Evolutionary conservation across 1,140 invertebrate genomes (phyloP), one percentile per base, ranked within the genome.

Genomic region (Brachionus calyciflorus): DNA sequence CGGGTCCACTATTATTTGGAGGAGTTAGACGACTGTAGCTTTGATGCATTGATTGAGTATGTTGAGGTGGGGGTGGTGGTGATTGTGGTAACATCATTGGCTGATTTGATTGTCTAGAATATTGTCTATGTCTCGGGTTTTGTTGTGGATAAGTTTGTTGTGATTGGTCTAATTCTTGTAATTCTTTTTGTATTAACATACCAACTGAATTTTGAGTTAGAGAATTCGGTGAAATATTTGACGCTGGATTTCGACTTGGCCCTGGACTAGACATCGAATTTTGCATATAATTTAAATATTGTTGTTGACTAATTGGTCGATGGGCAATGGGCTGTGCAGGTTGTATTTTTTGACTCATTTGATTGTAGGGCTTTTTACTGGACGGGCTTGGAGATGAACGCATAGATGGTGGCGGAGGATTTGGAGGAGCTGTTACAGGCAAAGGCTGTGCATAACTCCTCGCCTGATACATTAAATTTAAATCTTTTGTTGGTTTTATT

Each of bases 171-270:
- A 65, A n/a, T 24, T 65, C 60, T 10, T 65, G 60, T 24, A 65
- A 37, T 21, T 65, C 37, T 65, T 65, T 65, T 44, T 65, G 60
- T 26, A 65, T 65, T 3, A 65, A 14, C 60, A 65, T 65, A 24
- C 10, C 60, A 24, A 65, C 40, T 7, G 60, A 44, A 44, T 65
- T 65, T 44, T 41, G 60, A 44, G 17, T 1, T 1, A 44, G 19
- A 12, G 33, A 44, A 24, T 41, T 65, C 1, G 60, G 60, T 28
- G 60, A 65, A 14, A 44, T 41, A 37, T 26, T 65, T 0, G 60
- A 2, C 2, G 60, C 24, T 9, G 40, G 19, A 0, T 37, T n/a
- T 37, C 37, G 37, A 21, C 5, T 14, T 3, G 33, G 37, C 12
- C 37, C 40, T 9, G 33, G 33, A 65, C 40, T 44, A n/a, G 21